Evolutionary conservation across 1,140 invertebrate species (phyloP).

Genomic region (Drosophila ercepeae): DNA sequence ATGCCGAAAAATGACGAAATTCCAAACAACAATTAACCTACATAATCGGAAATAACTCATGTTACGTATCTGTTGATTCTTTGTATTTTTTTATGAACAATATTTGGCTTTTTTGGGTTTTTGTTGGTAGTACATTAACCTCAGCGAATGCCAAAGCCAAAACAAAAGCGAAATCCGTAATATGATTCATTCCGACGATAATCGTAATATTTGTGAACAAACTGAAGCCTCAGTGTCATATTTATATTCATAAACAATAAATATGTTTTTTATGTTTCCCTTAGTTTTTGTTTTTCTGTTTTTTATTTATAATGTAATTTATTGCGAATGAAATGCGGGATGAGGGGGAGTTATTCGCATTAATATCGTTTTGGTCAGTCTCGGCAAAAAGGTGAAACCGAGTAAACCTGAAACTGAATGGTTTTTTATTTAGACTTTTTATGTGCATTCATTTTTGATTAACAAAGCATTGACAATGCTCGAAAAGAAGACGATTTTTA

Average conservation of each 20-base stretch:
- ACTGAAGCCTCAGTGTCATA: conserved; percentile 51
- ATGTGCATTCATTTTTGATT: conserved; percentile 51
- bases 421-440: conserved; percentile 56
- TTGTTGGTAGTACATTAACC: conserved; percentile 65
- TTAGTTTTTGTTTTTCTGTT: conserved; percentile 15
- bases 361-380: conserved; percentile 48
- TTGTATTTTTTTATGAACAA: neutral
- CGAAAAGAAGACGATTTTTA: conserved; percentile 37
- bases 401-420: conserved; percentile 47
- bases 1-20: neutral
- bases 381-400: conserved; percentile 11
- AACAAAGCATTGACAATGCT: conserved; percentile 51
- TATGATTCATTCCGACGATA: conserved; percentile 66
- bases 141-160: conserved; percentile 63
- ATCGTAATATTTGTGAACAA: conserved; percentile 45
- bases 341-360: conserved; percentile 49
- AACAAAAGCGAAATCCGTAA: conserved; percentile 73
- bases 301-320: conserved; percentile 65
- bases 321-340: conserved; percentile 44
- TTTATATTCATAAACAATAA: conserved; percentile 31
- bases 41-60: conserved; percentile 47
- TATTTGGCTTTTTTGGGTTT: neutral
- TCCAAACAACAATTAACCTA: conserved; percentile 61
- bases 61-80: conserved; percentile 46
- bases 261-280: conserved; percentile 21